Percentiles rank a stretch among this genome's conserved stretches.
phyloP scores from a whole-genome alignment of 2,113 vertebrate genomes.

The Meriones unguiculatus region DNA sequence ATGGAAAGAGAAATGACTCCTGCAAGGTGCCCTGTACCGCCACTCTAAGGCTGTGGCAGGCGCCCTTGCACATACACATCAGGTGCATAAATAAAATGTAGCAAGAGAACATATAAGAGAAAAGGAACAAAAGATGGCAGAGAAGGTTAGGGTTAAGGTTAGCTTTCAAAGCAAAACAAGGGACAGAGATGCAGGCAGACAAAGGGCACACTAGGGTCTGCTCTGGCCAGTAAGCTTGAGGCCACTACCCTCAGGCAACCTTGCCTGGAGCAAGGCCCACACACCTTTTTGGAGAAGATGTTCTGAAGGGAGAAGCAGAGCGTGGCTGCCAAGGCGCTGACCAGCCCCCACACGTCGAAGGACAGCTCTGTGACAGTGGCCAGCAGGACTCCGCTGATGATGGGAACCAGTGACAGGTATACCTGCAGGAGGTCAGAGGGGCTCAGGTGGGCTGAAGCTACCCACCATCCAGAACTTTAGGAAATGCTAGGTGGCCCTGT shows the following conservation, averaged over 20 bases:
- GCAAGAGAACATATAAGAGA: background rate
- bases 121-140: background rate
- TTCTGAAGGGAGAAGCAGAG: conserved; percentile 99
- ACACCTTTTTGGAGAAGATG: conserved; percentile 99
- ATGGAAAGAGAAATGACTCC: background rate
- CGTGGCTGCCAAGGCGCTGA: conserved; percentile 97
- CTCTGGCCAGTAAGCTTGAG: background rate
- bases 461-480: background rate
- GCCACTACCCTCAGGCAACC: background rate
- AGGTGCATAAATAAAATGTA: background rate
- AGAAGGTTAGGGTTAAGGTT: background rate
- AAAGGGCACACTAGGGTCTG: background rate
- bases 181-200: background rate
- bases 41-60: background rate
- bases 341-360: conserved; percentile 95
- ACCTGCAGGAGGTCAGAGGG: conserved; percentile 86
- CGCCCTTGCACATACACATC: no score
- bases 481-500: background rate
- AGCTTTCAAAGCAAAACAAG: background rate
- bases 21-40: background rate
- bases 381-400: conserved; percentile 97
- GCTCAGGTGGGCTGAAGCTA: background rate
- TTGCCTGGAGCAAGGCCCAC: background rate
- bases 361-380: conserved; percentile 96
- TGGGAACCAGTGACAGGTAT: conserved; percentile 97